phyloP scores from a whole-genome alignment of 2,797 vertebrate species.

The Premnoplex brunnescens region DNA sequence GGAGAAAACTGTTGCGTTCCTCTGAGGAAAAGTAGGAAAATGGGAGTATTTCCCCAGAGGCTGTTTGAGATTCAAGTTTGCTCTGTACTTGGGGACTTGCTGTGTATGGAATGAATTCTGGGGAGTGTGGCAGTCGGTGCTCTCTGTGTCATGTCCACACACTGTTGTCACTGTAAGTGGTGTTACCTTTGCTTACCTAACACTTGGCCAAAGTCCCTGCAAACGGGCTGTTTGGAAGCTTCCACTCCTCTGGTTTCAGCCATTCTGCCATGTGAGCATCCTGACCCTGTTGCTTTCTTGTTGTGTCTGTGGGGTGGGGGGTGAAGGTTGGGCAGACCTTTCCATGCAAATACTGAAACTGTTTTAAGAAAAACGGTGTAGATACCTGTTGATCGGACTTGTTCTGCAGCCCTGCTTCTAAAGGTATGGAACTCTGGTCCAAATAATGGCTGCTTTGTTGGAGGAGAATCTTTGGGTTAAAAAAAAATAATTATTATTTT shows the following conservation, averaged over 20 bases:
- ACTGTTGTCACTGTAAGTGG: not conserved
- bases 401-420: not conserved
- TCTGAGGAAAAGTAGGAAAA: not conserved
- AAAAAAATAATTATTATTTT: too few species aligned
- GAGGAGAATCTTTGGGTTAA: not conserved
- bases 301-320: not conserved
- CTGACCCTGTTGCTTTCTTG: not conserved
- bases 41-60: not conserved
- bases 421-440: not conserved
- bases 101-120: not conserved
- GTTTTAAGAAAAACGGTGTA: not conserved
- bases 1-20: fast-evolving
- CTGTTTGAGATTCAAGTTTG: not conserved
- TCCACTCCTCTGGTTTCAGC: not conserved
- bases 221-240: not conserved
- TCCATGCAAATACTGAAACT: not conserved
- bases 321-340: not conserved
- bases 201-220: not conserved
- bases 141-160: not conserved
- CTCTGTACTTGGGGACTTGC: not conserved
- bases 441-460: not conserved
- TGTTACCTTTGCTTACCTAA: not conserved
- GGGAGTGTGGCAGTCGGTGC: not conserved
- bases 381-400: not conserved
- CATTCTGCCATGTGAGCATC: not conserved